Percentiles rank a stretch among this genome's conserved stretches.
Conservation (phyloP, 2,888 invertebrate species). For the Lithophane ornitopus region DNA sequence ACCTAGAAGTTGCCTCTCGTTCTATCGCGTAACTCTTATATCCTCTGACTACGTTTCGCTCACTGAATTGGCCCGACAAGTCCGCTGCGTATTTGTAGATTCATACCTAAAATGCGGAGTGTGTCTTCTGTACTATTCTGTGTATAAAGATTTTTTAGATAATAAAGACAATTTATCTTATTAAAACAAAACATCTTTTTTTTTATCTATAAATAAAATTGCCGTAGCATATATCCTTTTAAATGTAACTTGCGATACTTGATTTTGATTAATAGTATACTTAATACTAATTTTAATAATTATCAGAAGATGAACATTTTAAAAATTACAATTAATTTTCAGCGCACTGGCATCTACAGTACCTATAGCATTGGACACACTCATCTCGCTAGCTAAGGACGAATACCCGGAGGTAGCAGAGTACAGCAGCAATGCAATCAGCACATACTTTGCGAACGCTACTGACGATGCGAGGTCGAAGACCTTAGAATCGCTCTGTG, state of each 20-base stretch:
- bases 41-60: too few species aligned
- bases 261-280: neutral
- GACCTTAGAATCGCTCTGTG: conserved; percentile 90
- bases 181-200: too few species aligned
- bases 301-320: neutral
- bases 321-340: conserved; percentile 53
- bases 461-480: conserved; percentile 77
- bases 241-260: neutral
- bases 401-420: conserved; percentile 88
- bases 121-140: too few species aligned
- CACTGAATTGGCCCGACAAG: too few species aligned
- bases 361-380: conserved; percentile 91
- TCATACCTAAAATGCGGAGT: too few species aligned
- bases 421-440: conserved; percentile 83
- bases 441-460: conserved; percentile 72
- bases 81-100: too few species aligned
- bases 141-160: too few species aligned
- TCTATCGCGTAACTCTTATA: too few species aligned
- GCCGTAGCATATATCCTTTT: neutral
- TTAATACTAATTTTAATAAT: neutral
- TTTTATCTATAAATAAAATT: too few species aligned
- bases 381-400: conserved; percentile 93
- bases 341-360: conserved; percentile 92
- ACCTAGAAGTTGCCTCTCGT: too few species aligned
- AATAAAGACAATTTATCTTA: too few species aligned